Percentiles rank a stretch among this genome's conserved stretches.
Evolutionary conservation across 2,113 vertebrate genomes (phyloP).

Genomic region (Pygoscelis adeliae): DNA sequence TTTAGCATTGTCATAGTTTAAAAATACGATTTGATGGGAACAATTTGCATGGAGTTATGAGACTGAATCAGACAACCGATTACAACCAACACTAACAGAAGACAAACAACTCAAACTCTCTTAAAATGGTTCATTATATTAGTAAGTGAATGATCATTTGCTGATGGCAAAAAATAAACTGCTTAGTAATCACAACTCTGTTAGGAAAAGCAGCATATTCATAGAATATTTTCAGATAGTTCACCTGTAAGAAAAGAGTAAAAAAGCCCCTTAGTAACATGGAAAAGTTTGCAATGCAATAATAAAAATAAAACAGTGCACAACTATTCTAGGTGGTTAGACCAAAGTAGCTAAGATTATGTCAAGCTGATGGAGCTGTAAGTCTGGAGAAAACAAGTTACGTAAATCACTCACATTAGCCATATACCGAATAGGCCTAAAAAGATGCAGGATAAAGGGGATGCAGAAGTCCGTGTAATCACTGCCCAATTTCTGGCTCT

Average conservation of each 20-base stretch:
- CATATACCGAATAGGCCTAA: background rate
- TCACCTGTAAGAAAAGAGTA: background rate
- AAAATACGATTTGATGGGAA: conserved; percentile 40
- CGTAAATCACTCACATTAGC: background rate
- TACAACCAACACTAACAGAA: background rate
- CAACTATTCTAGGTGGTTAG: background rate
- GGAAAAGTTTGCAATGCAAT: background rate
- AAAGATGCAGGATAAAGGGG: background rate
- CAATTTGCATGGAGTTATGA: background rate
- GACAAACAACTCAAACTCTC: background rate
- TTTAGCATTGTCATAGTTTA: background rate
- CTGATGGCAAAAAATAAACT: background rate
- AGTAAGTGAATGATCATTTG: background rate
- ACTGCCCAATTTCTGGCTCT: background rate
- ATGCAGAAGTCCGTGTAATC: background rate
- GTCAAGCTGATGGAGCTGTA: background rate
- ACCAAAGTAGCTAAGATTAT: background rate
- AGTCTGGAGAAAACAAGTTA: background rate
- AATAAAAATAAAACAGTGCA: background rate
- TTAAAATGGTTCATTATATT: background rate
- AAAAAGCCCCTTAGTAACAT: background rate
- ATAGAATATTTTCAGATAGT: background rate
- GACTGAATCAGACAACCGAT: conserved; percentile 7
- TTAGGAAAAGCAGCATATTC: background rate
- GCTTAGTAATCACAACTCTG: background rate